Percentiles rank a stretch among this genome's conserved stretches.
Conservation (phyloP, 2,888 invertebrate genomes). For the Synanthedon tipuliformis region DNA sequence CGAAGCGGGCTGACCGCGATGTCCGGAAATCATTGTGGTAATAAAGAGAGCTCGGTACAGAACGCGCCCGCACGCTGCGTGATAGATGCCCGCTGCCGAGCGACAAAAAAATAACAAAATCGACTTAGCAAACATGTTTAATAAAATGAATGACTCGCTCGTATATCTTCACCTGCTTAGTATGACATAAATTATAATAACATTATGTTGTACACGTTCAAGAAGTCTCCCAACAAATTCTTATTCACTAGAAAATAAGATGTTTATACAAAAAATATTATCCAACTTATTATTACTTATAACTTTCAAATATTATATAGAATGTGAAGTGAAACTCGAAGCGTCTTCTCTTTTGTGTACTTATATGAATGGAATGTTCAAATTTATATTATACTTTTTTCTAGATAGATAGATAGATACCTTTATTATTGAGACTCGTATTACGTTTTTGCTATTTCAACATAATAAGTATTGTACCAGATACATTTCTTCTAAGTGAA, state of each 20-base stretch:
- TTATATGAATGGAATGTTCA: conserved; percentile 29
- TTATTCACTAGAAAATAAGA: conserved; percentile 65
- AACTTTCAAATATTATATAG: conserved; percentile 30
- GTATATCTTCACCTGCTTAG: conserved; percentile 70
- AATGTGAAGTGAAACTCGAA: conserved; percentile 41
- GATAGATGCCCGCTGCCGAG: conserved; percentile 58
- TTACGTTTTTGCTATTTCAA: no score
- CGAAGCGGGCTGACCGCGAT: conserved; percentile 6
- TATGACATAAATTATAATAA: conserved; percentile 70
- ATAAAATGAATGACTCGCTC: conserved; percentile 67
- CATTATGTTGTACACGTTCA: conserved; percentile 67
- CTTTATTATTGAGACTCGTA: no score
- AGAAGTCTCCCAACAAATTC: conserved; percentile 64
- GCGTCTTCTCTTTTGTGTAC: conserved; percentile 33
- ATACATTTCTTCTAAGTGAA: no score
- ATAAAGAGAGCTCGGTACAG: conserved; percentile 55
- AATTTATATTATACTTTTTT: neutral
- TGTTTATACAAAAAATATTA: conserved; percentile 50
- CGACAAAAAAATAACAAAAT: conserved; percentile 67
- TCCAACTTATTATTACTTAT: conserved; percentile 48
- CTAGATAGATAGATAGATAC: no score
- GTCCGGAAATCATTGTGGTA: conserved; percentile 62
- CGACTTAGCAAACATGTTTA: conserved; percentile 68
- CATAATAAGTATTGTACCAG: no score
- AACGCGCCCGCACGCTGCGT: conserved; percentile 65